phyloP scores from a whole-genome alignment of 2,888 invertebrate species.

The Coleophora deauratella region DNA sequence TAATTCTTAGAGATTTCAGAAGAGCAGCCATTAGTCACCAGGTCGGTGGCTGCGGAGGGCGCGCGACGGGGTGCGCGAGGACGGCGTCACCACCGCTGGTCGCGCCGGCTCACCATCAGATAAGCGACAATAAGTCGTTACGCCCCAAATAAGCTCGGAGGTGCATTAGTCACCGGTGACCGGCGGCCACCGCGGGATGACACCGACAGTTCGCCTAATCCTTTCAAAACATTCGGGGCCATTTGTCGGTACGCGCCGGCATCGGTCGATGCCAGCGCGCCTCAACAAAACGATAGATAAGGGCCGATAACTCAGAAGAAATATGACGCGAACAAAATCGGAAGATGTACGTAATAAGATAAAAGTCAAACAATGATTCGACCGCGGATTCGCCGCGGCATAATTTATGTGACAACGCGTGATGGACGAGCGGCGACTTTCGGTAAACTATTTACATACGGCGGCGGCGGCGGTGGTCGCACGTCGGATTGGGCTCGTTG shows the following conservation, averaged over 20 bases:
- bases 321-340: constrained; percentile 75
- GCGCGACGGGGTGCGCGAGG: constrained; percentile 21
- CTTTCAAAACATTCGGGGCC: constrained; percentile 71
- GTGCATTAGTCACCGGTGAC: constrained; percentile 59
- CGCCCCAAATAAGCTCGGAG: constrained; percentile 61
- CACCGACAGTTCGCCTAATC: constrained; percentile 63
- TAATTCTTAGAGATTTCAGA: constrained; percentile 55
- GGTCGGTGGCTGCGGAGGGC: constrained; percentile 27
- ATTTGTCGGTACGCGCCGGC: constrained; percentile 65
- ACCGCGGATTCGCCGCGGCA: constrained; percentile 74
- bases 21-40: constrained; percentile 52
- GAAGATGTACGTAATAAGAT: constrained; percentile 74
- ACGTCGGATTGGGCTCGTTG: constrained; percentile 69
- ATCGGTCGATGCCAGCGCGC: constrained; percentile 68
- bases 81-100: constrained; percentile 10
- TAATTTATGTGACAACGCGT: constrained; percentile 75
- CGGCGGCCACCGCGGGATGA: constrained; percentile 32
- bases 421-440: constrained; percentile 74
- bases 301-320: constrained; percentile 72
- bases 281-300: constrained; percentile 73
- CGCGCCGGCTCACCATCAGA: constrained; percentile 51
- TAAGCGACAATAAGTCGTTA: constrained; percentile 66
- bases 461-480: constrained; percentile 49
- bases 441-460: constrained; percentile 75
- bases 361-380: constrained; percentile 75